Evolutionary conservation across 2,888 invertebrate genomes (phyloP).

Genomic region (Morpho helenor): DNA sequence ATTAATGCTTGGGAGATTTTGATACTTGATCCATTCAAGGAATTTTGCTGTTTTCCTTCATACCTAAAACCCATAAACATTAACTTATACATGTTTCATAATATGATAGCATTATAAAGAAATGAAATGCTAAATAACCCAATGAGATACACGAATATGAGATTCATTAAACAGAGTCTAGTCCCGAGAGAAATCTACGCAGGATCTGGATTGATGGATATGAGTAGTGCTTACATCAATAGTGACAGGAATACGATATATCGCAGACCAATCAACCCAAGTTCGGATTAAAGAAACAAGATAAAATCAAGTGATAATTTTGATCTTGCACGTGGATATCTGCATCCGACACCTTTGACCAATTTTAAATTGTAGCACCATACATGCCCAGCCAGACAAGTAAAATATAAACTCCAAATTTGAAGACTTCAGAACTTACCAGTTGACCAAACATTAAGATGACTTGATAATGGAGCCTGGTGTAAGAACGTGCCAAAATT

Average conservation of each 20-base stretch:
- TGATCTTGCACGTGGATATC: not conserved
- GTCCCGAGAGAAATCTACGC: not conserved
- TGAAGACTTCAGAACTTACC: conserved; percentile 33
- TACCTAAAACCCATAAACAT: too few species aligned
- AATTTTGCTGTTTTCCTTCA: too few species aligned
- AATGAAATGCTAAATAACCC: too few species aligned
- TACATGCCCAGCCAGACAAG: conserved; percentile 29
- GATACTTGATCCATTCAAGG: too few species aligned
- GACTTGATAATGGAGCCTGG: conserved; percentile 12
- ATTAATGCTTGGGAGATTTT: too few species aligned
- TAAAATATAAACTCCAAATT: conserved; percentile 26
- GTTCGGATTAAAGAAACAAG: conserved; percentile 1
- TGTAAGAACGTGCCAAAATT: conserved; percentile 2
- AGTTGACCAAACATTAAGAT: conserved; percentile 18
- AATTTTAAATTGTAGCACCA: conserved; percentile 21
- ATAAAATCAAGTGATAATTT: conserved; percentile 1
- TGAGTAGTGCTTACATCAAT: not conserved
- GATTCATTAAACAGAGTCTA: too few species aligned
- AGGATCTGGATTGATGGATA: not conserved
- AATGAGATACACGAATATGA: too few species aligned
- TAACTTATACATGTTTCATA: too few species aligned
- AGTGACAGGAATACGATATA: conserved; percentile 18
- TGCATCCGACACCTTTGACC: conserved; percentile 6
- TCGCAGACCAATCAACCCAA: conserved; percentile 22
- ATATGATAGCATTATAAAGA: too few species aligned